Evolutionary conservation across 2,888 invertebrate genomes (phyloP), one percentile per base, ranked within the genome.

Genomic region (Lochmaea crataegi): DNA sequence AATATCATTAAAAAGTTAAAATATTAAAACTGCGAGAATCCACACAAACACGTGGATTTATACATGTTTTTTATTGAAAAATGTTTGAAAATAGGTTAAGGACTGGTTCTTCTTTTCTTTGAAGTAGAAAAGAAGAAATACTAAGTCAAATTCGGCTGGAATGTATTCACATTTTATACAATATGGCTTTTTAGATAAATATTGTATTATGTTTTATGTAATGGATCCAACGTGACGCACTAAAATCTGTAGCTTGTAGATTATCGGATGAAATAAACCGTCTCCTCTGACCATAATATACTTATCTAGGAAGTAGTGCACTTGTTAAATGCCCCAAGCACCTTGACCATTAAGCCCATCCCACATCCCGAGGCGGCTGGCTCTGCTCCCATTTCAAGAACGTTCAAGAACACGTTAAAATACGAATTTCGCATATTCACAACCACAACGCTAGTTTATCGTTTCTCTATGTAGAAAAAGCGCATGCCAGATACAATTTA

Each of bases 311-410:
- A 74, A 74, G 67, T 74, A 67, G 73, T 74, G 73, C 73, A 74
- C 67, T 74, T 71, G 67, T 67, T 71, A 45, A 41, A 51, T n/a
- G 45, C 70, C 73, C 22, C 41, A 45, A 71, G 67, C 64, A 3
- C 48, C 58, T 67, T 58, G 53, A 69, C 58, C 68, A 76, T 71
- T 70, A 68, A 70, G 72, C 68, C 76, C 68, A 75, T 74, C 73
- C 76, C 64, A 76, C 45, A 53, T 1, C 74, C 66, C 22, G 45
- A 48, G 73, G 76, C 76, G 22, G 26, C 56, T 58, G 51, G 65
- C 60, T 71, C 66, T 71, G 76, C 73, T 76, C 76, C 70, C 68
- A 73, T 75, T 76, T 73, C 68, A 68, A 71, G 60, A 68, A 45
- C 32, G 56, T 58, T 67, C 58, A n/a, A 16, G 38, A 12, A 60